Base-by-base conservation (phyloP, 2,888 invertebrate species). In the Drosophila paramelanica region DNA sequence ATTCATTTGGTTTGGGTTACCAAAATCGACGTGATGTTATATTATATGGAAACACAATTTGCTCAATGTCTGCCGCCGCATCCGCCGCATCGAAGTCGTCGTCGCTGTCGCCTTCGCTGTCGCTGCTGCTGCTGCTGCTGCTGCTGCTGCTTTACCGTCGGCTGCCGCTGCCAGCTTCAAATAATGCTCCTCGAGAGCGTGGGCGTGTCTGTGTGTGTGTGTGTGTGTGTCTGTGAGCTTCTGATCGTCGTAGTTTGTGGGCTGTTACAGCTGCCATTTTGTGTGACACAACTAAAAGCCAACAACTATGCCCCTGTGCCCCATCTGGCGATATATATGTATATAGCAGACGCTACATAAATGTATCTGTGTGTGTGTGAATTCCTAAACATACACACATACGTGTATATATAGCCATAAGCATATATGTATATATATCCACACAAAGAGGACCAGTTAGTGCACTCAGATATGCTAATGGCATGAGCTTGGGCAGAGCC, bases 11-110 rank as follows among this genome's bases (percentile, higher is more conserved):
- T 88, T 81, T 86, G 83, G 85, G 88, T 74, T 89, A 89, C 89
- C 85, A 77, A 85, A 85, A 85, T 85, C 89, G 85, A 89, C 89
- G 85, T 89, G 88, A 85, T 87, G 89, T 77, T 85, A 77, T 81
- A 85, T 89, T 89, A 89, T 88, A 86, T 84, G 87, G 84, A 78
- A 86, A 84, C 84, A 89, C 84, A 84, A 85, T 81, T 87, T 89
- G 73, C 88, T 87, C 84, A 83, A 83, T 88, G 88, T 67, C 69
- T 75, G 67, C 64, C 75, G 64, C 57, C 53, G 66, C 74, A 62
- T 73, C 65, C 73, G 62, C 68, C 65, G 65, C 67, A 75, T 77
- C 52, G 59, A 62, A 77, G 65, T 51, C 53, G 47, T 7, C 33
- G 51, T 50, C 39, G 45, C 41, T 5, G 51, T 51, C 33, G 47